These are phyloP conservation scores for Gymnocephalus cernua DNA, from an alignment of 2,113 vertebrate genomes.

Conservation along the genomic window DNA sequence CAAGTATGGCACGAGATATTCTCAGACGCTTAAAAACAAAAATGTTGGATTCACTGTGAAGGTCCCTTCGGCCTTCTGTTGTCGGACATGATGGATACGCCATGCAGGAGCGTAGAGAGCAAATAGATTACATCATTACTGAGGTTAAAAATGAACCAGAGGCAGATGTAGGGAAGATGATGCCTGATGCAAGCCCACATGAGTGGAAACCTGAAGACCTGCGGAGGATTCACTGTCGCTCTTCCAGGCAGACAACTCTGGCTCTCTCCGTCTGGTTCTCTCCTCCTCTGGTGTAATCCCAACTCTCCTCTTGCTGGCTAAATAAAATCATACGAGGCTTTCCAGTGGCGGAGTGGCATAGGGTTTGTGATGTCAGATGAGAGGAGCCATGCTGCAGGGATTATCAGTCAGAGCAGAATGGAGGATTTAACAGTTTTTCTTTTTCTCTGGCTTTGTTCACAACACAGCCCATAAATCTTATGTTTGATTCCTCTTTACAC, in stretches of 20 bases:
- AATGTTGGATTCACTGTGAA: background rate
- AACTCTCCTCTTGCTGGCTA: slow-evolving; percentile 9
- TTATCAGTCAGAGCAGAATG: slow-evolving; percentile 47
- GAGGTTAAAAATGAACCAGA: slow-evolving; percentile 29
- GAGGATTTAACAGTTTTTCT: slow-evolving; percentile 11
- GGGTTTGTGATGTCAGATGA: slow-evolving; percentile 53
- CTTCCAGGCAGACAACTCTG: background rate
- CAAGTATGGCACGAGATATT: no score
- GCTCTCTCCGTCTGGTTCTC: background rate
- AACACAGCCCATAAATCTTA: slow-evolving; percentile 18
- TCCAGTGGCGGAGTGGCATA: background rate
- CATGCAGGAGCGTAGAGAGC: background rate
- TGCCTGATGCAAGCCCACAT: slow-evolving; percentile 46
- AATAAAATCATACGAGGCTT: slow-evolving; percentile 48
- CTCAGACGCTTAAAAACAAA: no score
- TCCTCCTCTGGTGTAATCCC: slow-evolving; percentile 44
- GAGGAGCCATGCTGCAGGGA: slow-evolving; percentile 37
- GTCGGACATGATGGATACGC: slow-evolving; percentile 2
- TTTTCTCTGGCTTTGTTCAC: slow-evolving; percentile 21
- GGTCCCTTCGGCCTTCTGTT: slow-evolving; percentile 11
- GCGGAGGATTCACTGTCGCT: background rate
- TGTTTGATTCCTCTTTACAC: slow-evolving; percentile 22
- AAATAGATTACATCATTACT: slow-evolving; percentile 25
- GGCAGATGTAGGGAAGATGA: slow-evolving; percentile 33
- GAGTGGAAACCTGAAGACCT: slow-evolving; percentile 25